Conservation (phyloP, 2,113 vertebrate species). For the Dipodomys spectabilis region DNA sequence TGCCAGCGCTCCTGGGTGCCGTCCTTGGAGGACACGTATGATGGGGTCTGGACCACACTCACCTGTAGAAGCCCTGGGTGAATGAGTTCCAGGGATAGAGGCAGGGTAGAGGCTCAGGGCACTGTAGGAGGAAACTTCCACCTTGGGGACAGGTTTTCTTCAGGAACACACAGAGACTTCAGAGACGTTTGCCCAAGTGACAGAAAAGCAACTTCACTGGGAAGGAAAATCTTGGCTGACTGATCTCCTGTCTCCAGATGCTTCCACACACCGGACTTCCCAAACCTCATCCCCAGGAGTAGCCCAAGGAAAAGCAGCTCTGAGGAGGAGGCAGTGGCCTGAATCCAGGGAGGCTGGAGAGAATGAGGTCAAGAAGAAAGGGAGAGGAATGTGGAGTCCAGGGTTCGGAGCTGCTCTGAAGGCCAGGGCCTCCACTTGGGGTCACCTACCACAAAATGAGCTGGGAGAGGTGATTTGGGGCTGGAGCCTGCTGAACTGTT, state of each 20-base stretch:
- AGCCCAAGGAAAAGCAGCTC: too few relatives aligned
- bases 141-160: background rate
- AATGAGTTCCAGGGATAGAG: background rate
- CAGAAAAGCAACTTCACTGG: background rate
- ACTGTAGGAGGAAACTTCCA: background rate
- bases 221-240: too few relatives aligned
- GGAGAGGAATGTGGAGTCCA: fast-evolving
- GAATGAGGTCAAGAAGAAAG: background rate
- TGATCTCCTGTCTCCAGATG: background rate
- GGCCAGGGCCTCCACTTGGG: background rate
- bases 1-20: conserved; percentile 44
- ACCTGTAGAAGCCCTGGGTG: conserved; percentile 10
- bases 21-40: conserved; percentile 56
- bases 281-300: too few relatives aligned
- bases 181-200: background rate
- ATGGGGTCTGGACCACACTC: conserved; percentile 59
- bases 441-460: fast-evolving
- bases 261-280: background rate
- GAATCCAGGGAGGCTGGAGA: background rate
- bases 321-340: background rate
- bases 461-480: fast-evolving
- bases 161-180: background rate
- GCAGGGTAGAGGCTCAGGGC: background rate
- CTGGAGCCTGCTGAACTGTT: fast-evolving
- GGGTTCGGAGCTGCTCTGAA: background rate